These are phyloP conservation scores for Galemys pyrenaicus DNA, from an alignment of 2,113 vertebrate species.

Conservation along the genomic window DNA sequence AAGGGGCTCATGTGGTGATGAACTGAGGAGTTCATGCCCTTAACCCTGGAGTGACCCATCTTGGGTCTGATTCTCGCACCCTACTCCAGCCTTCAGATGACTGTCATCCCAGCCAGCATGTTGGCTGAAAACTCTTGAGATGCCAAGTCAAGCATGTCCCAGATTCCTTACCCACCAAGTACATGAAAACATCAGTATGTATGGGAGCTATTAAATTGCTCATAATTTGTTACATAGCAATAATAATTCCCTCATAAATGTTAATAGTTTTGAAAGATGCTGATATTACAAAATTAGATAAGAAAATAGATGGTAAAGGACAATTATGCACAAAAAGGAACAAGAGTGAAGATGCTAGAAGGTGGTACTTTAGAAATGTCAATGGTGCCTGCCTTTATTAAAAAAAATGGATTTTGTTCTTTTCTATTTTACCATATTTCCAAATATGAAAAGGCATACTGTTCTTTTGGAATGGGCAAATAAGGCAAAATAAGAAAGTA, in stretches of 20 bases:
- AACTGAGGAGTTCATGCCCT: not conserved
- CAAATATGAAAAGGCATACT: not conserved
- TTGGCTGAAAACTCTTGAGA: not conserved
- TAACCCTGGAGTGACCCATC: not conserved
- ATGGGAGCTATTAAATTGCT: not conserved
- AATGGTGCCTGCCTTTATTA: not conserved
- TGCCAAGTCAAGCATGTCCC: not conserved
- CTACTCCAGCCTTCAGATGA: not conserved
- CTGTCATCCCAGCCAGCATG: not conserved
- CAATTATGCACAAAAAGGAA: not conserved
- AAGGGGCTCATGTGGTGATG: not conserved
- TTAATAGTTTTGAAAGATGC: not conserved
- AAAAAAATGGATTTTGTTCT: not conserved
- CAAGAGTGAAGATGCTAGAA: not conserved
- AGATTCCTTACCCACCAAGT: not conserved
- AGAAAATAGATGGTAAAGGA: not conserved
- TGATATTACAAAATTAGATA: not conserved
- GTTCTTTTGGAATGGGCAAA: not conserved
- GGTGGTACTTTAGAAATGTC: not conserved
- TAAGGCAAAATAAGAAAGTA: not conserved
- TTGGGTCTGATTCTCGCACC: not conserved
- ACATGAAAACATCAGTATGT: not conserved
- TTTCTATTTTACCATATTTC: not conserved
- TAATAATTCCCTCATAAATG: not conserved
- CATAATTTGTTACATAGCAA: not conserved